These are phyloP conservation scores for Limnephilus rhombicus DNA, from an alignment of 2,888 invertebrate species.

Conservation along the genomic window DNA sequence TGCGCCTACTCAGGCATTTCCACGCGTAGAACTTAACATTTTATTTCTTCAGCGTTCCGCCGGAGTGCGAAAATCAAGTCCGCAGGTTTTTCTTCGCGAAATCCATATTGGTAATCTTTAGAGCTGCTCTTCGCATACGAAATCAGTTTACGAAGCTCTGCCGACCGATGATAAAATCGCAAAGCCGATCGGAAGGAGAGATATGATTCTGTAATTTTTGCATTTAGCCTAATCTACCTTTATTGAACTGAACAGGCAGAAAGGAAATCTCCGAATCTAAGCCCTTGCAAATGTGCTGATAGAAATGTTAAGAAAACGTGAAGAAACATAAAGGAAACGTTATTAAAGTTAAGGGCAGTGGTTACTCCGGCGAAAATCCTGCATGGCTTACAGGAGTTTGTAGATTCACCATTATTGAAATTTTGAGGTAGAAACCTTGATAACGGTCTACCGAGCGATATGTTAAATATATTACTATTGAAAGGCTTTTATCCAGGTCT, in stretches of 20 bases:
- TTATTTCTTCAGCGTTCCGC: not conserved
- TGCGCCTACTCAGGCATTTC: not conserved
- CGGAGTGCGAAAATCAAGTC: conserved; percentile 8
- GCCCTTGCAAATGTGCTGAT: conserved; percentile 8
- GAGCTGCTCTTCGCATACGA: conserved; percentile 2
- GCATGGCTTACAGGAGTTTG: not conserved
- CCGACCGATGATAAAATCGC: conserved; percentile 29
- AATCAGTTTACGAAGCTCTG: conserved; percentile 23
- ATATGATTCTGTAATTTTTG: conserved; percentile 50
- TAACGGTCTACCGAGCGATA: not conserved
- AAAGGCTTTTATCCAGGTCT: not conserved
- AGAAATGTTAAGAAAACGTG: not conserved
- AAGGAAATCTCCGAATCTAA: conserved; percentile 27
- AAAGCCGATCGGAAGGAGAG: conserved; percentile 31
- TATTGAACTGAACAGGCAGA: conserved; percentile 44
- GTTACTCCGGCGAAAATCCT: not conserved
- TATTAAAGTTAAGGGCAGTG: conserved; percentile 1
- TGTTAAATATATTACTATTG: not conserved
- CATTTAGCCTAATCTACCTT: conserved; percentile 46
- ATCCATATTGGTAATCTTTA: conserved; percentile 14
- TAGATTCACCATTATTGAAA: not conserved
- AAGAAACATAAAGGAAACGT: not conserved
- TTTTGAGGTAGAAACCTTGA: not conserved
- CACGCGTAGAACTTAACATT: not conserved
- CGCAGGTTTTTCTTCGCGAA: not conserved